These are phyloP conservation scores for Syrrhaptes paradoxus DNA, from an alignment of 2,113 vertebrate species.

Conservation along the genomic window DNA sequence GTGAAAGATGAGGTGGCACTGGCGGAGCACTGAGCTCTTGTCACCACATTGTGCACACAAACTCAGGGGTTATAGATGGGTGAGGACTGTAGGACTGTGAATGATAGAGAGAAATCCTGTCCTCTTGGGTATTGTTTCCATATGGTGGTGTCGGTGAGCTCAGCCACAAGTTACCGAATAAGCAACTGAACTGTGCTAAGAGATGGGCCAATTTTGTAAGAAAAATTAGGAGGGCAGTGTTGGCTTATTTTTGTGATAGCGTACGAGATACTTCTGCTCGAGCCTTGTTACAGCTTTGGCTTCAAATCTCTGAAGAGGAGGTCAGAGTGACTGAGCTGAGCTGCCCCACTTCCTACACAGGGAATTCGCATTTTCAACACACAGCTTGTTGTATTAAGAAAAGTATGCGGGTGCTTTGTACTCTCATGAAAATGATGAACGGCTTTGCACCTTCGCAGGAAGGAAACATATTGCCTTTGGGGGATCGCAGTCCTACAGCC, in stretches of 20 bases:
- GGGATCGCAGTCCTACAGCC: background rate
- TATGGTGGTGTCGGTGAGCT: background rate
- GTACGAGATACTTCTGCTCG: background rate
- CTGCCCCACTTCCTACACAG: background rate
- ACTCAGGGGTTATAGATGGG: background rate
- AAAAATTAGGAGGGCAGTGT: background rate
- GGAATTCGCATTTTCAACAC: background rate
- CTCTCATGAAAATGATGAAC: background rate
- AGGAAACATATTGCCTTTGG: background rate
- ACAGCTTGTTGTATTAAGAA: background rate
- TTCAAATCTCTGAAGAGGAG: background rate
- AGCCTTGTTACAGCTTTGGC: background rate
- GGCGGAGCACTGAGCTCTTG: background rate
- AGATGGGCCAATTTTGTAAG: background rate
- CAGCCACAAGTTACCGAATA: background rate
- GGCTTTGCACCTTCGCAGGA: slow-evolving; percentile 10
- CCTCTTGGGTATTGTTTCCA: background rate
- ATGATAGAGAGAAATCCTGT: background rate
- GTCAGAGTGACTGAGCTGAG: background rate
- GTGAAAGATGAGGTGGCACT: background rate
- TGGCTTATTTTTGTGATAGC: background rate
- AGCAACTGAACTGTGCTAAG: background rate
- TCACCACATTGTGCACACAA: background rate
- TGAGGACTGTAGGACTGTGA: background rate
- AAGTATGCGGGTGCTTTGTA: background rate